Base-by-base conservation (phyloP, 2,113 vertebrate species). In the Misgurnus anguillicaudatus region DNA sequence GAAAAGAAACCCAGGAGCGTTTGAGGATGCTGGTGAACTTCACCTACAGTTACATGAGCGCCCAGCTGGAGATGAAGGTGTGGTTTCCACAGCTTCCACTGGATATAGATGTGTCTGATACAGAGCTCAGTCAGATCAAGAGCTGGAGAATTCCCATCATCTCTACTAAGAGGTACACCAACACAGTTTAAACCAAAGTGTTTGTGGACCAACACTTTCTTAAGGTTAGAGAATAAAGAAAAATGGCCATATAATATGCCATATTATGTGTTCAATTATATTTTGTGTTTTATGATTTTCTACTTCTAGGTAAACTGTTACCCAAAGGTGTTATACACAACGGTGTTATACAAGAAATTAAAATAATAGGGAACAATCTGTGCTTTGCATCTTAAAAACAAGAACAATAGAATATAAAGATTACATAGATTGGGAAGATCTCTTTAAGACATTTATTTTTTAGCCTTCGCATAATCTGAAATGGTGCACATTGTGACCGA, bases 51-150 rank as follows among this genome's bases (percentile, higher is more conserved):
- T 95, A 97, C 91, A 90, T 98, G 90, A 94, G 87, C 36, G 90
- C 93, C 42, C 91, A 94, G 61, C 91, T 98, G 17, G 94, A 96
- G 86, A 87, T 98, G 86, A 94, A 93, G 0, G 97, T 98, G 16
- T 98, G 96, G 97, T 93, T 94, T 66, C 96, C 97, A 55, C 94
- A 89, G 36, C 94, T 98, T 9, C 96, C 96, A 0, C 94, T 97
- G 77, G 94, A 96, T 87, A 96, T 99, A 9, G 95, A 98, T 85
- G 91, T 98, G 79, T 97, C 96, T 0, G 97, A 98, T 90, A 90
- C 94, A 0, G 96, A 98, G 81, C 93, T 98, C 69, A 96, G 95
- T 87, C 97, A 97, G 89, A 95, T 98, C 90, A 98, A 95, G 90
- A 95, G 95, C 66, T 98, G 97, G 97, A 92, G 96, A 84, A 94